Percentiles rank a stretch among this genome's conserved stretches.
Evolutionary conservation across 2,113 vertebrate species (phyloP).

Genomic region (Triplophysa siluroides): DNA sequence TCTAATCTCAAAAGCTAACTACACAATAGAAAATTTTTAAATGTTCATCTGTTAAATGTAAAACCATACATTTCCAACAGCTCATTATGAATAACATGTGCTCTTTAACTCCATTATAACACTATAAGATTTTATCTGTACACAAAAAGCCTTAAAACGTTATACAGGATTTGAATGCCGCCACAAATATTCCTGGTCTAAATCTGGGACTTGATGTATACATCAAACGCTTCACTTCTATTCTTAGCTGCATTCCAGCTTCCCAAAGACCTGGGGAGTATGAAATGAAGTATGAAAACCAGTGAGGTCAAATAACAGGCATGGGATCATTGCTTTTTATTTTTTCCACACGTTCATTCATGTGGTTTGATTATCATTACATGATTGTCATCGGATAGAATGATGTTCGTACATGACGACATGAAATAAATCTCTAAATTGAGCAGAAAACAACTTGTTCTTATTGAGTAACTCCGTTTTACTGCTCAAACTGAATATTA

Average conservation of each 20-base stretch:
- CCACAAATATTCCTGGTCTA: neutral
- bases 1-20: too few species aligned
- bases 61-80: neutral
- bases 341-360: constrained; percentile 1
- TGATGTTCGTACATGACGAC: too few species aligned
- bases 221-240: constrained; percentile 18
- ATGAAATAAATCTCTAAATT: neutral
- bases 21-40: too few species aligned
- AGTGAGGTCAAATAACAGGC: constrained; percentile 4
- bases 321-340: neutral
- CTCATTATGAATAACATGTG: neutral
- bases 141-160: neutral
- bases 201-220: constrained; percentile 4
- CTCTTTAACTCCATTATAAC: neutral
- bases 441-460: neutral
- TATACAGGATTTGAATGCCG: neutral
- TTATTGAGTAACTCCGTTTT: neutral
- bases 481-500: constrained; percentile 6
- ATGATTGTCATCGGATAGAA: too few species aligned
- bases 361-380: neutral
- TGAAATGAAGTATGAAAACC: constrained; percentile 8
- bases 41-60: too few species aligned
- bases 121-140: neutral
- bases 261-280: constrained; percentile 25
- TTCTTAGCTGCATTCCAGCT: constrained; percentile 13